Base-by-base conservation (phyloP, 1,140 invertebrate genomes). In the Drosophila subpulchrella region DNA sequence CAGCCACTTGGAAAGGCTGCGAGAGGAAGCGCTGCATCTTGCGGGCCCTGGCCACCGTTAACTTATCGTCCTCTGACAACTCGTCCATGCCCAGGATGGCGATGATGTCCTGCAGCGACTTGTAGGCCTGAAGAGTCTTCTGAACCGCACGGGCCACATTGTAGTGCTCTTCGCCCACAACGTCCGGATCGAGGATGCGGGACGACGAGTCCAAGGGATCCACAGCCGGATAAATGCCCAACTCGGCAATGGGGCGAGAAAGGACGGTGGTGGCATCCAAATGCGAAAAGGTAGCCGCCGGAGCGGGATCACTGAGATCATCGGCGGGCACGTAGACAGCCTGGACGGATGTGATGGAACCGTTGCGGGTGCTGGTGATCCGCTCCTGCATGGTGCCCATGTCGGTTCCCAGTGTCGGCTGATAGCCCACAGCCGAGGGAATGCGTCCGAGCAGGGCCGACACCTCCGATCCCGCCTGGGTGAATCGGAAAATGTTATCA, bases 401-500 rank as follows among this genome's bases (percentile, higher is more conserved):
- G 90, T 96, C 96, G 83, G 96, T 96, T 68, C 95, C 95, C 61
- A 96, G 90, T 24, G 96, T 96, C 36, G 96, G 96, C 91, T 97
- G 96, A 90, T 96, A 96, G 90, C 96, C 96, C 70, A 97, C 96
- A 92, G 96, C 96, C 50, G 96, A 97, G 60, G 96, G 96, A 85
- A 97, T 97, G 94, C 96, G 95, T 83, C 96, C 96, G 67, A 97
- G 91, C 90, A 97, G 91, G 58, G 96, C 96, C 66, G 96, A 97
- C 57, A 96, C 95, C 93, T 97, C 96, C n/a, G 96, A 97, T 86
- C 96, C 96, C 81, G 96, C 96, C 92, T 97, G 95, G 71, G 96
- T 96, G 93, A 96, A 97, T 81, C 96, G 94, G 93, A 97, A 97
- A 92, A 97, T 97, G 93, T 96, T 97, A 94, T 98, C 97, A 88